These are phyloP conservation scores for Leucoma salicis DNA, from an alignment of 2,888 invertebrate genomes.

Conservation along the genomic window DNA sequence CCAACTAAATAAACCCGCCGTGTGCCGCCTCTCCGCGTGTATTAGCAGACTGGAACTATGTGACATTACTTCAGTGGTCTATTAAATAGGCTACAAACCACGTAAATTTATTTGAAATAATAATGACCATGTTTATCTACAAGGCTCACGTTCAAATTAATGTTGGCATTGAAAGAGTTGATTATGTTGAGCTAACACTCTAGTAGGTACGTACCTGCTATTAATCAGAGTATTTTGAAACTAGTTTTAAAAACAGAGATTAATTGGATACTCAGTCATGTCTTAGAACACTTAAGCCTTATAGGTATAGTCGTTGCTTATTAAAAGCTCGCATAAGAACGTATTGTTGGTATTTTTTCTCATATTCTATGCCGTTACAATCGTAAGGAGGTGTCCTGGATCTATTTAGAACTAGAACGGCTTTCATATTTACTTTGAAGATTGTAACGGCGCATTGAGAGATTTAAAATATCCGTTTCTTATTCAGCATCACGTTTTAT, in stretches of 20 bases:
- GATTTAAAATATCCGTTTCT: constrained; percentile 1
- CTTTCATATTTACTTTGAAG: constrained; percentile 5
- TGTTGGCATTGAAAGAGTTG: constrained; percentile 20
- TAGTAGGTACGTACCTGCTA: constrained; percentile 13
- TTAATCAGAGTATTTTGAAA: constrained; percentile 38
- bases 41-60: no score
- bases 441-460: constrained; percentile 1
- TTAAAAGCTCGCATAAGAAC: background rate
- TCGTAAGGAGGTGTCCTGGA: constrained; percentile 6
- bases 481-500: background rate
- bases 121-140: constrained; percentile 20
- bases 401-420: constrained; percentile 2
- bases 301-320: constrained; percentile 3
- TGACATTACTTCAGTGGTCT: no score
- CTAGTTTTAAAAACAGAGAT: constrained; percentile 26
- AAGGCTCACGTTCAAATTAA: constrained; percentile 15
- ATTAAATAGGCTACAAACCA: no score
- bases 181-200: constrained; percentile 16
- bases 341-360: constrained; percentile 8
- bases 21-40: no score
- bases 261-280: constrained; percentile 37
- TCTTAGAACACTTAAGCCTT: constrained; percentile 11
- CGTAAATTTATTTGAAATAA: no score
- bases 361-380: constrained; percentile 4
- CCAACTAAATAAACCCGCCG: no score